Evolutionary conservation across 2,888 invertebrate genomes (phyloP), one percentile per base, ranked within the genome.

Genomic region (Nomada flava): DNA sequence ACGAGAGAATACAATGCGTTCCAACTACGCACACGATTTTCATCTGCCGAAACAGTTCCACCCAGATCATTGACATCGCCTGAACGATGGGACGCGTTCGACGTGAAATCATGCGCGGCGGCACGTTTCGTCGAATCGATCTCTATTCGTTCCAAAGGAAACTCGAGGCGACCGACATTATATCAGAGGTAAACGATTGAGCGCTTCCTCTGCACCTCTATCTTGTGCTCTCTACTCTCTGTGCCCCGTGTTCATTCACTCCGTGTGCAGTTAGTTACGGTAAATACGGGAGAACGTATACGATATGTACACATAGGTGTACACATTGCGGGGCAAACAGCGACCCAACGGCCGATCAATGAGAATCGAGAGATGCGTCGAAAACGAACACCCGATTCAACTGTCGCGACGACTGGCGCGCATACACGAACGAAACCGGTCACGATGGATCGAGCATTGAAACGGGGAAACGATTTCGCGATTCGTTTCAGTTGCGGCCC

Each of bases 141-240:
- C 23, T 59, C 55, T 59, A 74, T 67, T 57, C 67, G 29, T 11
- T 20, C 44, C 11, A 13, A 44, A 57, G 47, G 57, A 67, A 73
- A 65, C 57, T 20, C 36, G 67, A 65, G 73, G 55, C 55, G 53
- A 29, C 18, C 13, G 23, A 63, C 44, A 23, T 18, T 18, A 65
- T 42, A n/a, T 59, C 53, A 18, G 29, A 79, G 64, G 79, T 69
- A 59, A 79, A 79, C 59, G 77, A 64, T 64, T 52, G 42, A 60
- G 60, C 52, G 59, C 57, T 63, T 76, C 72, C 63, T 65, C n/a
- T 10, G 5, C 47, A 7, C 47, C 23, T 20, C 23, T 20, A 29
- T 67, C 36, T 26, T 15, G 2, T 26, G 50, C 68, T 15, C 18
- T 18, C 57, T 9, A 36, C 11, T 11, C n/a, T 13, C 26, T 10